Evolutionary conservation across 1,140 invertebrate species (phyloP), one percentile per base, ranked within the genome.

Genomic region (Scaptodrosophila lebanonensis): DNA sequence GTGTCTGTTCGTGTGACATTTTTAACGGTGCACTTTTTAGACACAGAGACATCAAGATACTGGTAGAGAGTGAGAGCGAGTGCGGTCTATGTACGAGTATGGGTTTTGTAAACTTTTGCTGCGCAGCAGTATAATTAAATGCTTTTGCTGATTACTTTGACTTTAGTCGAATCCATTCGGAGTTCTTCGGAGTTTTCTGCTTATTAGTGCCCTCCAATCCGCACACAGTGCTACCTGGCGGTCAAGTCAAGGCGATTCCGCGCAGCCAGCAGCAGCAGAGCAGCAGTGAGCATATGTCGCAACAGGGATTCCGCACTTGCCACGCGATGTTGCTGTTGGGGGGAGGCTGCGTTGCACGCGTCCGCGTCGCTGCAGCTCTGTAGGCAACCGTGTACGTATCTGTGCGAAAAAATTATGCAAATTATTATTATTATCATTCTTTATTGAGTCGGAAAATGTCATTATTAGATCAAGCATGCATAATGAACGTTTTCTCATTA

Each of bases 351-450:
- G 42, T 96, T 96, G 87, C 95, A 96, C 1, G 93, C 95, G 79
- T 96, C 95, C 1, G 93, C 92, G 83, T 96, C 94, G 79, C 92
- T 94, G 87, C 95, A 96, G 54, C 94, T 95, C 85, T 96, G 94
- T 6, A 96, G 90, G 83, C 95, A 96, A 25, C 94, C 95, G 67
- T 93, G 91, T 12, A 95, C 92, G 79, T 96, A 96, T 70, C 94
- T 96, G 85, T 44, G 8, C 18, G 11, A n/a, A n/a, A n/a, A n/a
- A n/a, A n/a, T n/a, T n/a, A n/a, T n/a, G n/a, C n/a, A n/a, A n/a
- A n/a, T n/a, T n/a, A n/a, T n/a, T n/a, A n/a, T n/a, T n/a, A n/a
- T n/a, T n/a, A n/a, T n/a, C n/a, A n/a, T n/a, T n/a, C n/a, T n/a
- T n/a, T n/a, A n/a, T n/a, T n/a, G n/a, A n/a, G 20, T 33, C 7